Conservation (phyloP, 2,797 vertebrate genomes). For the Kryptolebias ocellatus region DNA sequence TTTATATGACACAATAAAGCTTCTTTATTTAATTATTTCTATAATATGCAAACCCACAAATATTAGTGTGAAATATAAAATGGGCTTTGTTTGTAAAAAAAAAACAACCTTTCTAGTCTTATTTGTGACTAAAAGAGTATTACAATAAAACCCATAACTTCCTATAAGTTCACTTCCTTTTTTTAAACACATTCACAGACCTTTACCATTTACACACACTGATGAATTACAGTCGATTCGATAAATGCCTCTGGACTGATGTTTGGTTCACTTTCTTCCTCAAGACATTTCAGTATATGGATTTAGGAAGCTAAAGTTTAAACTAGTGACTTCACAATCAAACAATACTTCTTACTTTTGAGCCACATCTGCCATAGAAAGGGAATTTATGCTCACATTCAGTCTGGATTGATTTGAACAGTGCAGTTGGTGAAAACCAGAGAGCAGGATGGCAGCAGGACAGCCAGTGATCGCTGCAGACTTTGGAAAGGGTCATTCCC, state of each 20-base stretch:
- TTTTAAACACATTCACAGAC: not conserved
- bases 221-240: not conserved
- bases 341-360: not conserved
- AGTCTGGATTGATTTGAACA: conserved; percentile 72
- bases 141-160: not conserved
- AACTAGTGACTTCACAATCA: not conserved
- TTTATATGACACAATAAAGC: not conserved
- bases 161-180: not conserved
- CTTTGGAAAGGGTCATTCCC: conserved; percentile 72
- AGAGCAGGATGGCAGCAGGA: conserved; percentile 75
- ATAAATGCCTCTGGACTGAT: not conserved
- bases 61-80: not conserved
- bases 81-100: not conserved
- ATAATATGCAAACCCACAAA: not conserved
- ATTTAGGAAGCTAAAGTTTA: not conserved
- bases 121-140: conserved; percentile 2
- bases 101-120: not conserved
- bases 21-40: not conserved
- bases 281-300: not conserved
- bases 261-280: not conserved
- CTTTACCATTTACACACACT: not conserved
- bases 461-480: conserved; percentile 74
- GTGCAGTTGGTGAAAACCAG: conserved; percentile 80
- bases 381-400: conserved; percentile 13
- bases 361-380: not conserved